Conservation (phyloP, 2,113 vertebrate species). For the Cryptomyrus ogoouensis region DNA sequence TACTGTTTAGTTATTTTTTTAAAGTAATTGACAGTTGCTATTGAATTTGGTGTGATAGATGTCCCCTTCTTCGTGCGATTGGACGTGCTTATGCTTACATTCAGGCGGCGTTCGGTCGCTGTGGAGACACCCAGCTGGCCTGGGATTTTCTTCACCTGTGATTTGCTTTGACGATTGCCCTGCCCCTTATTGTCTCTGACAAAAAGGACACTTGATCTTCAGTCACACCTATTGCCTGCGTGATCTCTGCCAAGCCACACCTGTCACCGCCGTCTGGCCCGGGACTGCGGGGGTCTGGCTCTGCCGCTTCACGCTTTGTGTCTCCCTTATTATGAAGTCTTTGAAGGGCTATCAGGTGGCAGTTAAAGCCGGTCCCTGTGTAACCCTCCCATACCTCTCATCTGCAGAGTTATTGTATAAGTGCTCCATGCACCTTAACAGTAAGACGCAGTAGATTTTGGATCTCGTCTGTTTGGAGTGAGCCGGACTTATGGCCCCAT, state of each 20-base stretch:
- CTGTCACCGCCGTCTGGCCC: neutral
- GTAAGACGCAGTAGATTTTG: neutral
- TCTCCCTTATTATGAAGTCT: neutral
- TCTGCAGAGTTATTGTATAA: neutral
- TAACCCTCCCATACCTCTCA: neutral
- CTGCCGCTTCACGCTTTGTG: neutral
- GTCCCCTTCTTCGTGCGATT: neutral
- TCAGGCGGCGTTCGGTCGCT: neutral
- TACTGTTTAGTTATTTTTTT: neutral
- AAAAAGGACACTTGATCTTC: neutral
- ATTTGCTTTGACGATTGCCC: neutral
- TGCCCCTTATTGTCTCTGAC: neutral
- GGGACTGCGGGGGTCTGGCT: neutral
- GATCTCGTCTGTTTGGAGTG: neutral
- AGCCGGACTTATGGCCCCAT: neutral
- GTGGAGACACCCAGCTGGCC: conserved; percentile 22
- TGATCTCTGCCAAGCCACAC: neutral
- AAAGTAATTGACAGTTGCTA: neutral
- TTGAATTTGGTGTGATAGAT: neutral
- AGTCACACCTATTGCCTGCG: neutral
- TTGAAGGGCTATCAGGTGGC: conserved; percentile 7
- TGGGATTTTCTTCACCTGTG: neutral
- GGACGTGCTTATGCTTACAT: neutral
- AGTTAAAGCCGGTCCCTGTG: neutral
- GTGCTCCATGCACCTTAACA: neutral